Conservation (phyloP, 2,797 vertebrate species). For the Hoplostethus mediterraneus region DNA sequence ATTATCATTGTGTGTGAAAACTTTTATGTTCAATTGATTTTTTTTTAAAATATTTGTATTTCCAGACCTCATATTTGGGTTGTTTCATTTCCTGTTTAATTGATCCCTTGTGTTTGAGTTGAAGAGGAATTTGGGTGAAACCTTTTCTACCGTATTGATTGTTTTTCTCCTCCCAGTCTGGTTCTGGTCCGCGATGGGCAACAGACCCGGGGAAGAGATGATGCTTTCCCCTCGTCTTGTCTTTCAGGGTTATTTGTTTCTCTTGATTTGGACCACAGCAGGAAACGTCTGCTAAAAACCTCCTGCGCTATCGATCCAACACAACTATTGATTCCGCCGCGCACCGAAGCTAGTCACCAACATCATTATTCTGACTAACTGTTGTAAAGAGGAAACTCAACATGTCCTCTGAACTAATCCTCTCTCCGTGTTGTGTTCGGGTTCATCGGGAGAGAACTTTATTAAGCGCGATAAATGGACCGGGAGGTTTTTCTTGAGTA, state of each 20-base stretch:
- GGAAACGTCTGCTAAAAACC: conserved; percentile 54
- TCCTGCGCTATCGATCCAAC: conserved; percentile 59
- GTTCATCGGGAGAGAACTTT: no score
- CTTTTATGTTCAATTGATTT: conserved; percentile 16
- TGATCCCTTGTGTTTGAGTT: conserved; percentile 33
- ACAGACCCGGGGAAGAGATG: conserved; percentile 46
- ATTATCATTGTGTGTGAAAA: conserved; percentile 29
- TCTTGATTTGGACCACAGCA: conserved; percentile 44
- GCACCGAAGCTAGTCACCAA: conserved; percentile 37
- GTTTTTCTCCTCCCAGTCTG: conserved; percentile 18
- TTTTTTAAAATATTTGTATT: conserved; percentile 7
- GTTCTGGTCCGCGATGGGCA: conserved; percentile 14
- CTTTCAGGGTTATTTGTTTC: conserved; percentile 64
- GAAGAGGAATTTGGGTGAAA: conserved; percentile 21
- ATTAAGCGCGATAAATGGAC: no score
- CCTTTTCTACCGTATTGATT: conserved; percentile 40
- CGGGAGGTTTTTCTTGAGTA: conserved; percentile 4
- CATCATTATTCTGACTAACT: conserved; percentile 57
- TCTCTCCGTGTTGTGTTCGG: not conserved
- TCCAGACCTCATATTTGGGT: not conserved
- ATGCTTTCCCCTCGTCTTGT: conserved; percentile 49
- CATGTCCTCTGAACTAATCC: conserved; percentile 36
- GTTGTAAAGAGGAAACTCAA: conserved; percentile 52
- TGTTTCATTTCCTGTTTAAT: not conserved
- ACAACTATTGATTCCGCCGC: conserved; percentile 56